Evolutionary conservation across 2,888 invertebrate genomes (phyloP).

Genomic region (Heliothis peltigera): DNA sequence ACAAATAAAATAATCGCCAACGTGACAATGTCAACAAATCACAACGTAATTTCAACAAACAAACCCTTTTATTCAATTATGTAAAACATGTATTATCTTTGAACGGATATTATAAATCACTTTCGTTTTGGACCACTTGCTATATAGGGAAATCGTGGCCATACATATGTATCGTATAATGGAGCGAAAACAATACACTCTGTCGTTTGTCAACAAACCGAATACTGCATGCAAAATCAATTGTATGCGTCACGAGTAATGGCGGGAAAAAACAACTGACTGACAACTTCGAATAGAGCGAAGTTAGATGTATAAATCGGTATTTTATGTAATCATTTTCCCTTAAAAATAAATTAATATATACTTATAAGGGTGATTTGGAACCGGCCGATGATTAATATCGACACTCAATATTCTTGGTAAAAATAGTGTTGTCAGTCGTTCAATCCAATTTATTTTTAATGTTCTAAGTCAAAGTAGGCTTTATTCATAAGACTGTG

Average conservation of each 20-base stretch:
- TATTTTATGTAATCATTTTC: too few species aligned
- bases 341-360: too few species aligned
- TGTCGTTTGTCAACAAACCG: slow-evolving; percentile 48
- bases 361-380: too few species aligned
- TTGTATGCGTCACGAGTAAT: slow-evolving; percentile 29
- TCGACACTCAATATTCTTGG: too few species aligned
- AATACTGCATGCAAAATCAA: slow-evolving; percentile 50
- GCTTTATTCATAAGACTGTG: too few species aligned
- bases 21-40: too few species aligned
- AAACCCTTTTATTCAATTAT: slow-evolving; percentile 4
- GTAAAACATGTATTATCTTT: slow-evolving; percentile 24
- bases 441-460: too few species aligned
- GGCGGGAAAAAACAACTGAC: slow-evolving; percentile 28
- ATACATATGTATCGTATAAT: slow-evolving; percentile 43
- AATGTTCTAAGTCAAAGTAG: too few species aligned
- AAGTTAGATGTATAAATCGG: slow-evolving; percentile 6
- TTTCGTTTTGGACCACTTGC: slow-evolving; percentile 40
- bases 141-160: slow-evolving; percentile 40
- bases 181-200: slow-evolving; percentile 53
- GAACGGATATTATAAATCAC: slow-evolving; percentile 45
- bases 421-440: too few species aligned
- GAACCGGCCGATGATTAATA: too few species aligned
- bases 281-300: not conserved
- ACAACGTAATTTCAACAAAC: not conserved
- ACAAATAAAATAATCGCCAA: too few species aligned